Conservation (phyloP, 2,888 invertebrate species). For the Scaptomyza flava region DNA sequence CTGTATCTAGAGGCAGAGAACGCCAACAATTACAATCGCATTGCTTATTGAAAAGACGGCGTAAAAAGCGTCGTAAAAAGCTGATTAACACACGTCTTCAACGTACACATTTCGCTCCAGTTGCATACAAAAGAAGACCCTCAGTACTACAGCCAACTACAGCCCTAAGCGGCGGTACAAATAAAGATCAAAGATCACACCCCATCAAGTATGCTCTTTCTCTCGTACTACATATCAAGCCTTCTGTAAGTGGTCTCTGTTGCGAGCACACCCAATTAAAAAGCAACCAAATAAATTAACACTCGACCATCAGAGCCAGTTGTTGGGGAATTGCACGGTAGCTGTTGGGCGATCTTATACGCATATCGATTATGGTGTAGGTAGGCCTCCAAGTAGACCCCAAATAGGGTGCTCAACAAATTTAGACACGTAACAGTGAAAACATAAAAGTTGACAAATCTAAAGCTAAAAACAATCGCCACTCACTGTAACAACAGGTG, state of each 20-base stretch:
- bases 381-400: slow-evolving; percentile 13
- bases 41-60: slow-evolving; percentile 28
- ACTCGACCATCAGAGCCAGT: neutral
- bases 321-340: slow-evolving; percentile 14
- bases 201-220: neutral
- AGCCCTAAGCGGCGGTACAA: slow-evolving; percentile 9
- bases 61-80: slow-evolving; percentile 24
- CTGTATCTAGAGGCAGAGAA: neutral
- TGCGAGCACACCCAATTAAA: slow-evolving; percentile 43
- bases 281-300: slow-evolving; percentile 53
- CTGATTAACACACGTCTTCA: slow-evolving; percentile 34
- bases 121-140: neutral
- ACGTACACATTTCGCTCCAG: slow-evolving; percentile 16
- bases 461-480: slow-evolving; percentile 36
- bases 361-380: slow-evolving; percentile 36
- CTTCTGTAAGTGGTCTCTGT: neutral
- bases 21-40: slow-evolving; percentile 27
- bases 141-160: no score
- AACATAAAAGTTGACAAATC: slow-evolving; percentile 79
- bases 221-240: neutral
- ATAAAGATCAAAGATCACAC: slow-evolving; percentile 7
- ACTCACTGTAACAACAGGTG: slow-evolving; percentile 10
- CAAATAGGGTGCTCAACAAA: slow-evolving; percentile 30
- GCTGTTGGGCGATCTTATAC: slow-evolving; percentile 26
- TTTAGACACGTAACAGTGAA: slow-evolving; percentile 74